Percentiles rank a stretch among this genome's conserved stretches.
Evolutionary conservation across 2,888 invertebrate genomes (phyloP).

Genomic region (Melipona beecheii): DNA sequence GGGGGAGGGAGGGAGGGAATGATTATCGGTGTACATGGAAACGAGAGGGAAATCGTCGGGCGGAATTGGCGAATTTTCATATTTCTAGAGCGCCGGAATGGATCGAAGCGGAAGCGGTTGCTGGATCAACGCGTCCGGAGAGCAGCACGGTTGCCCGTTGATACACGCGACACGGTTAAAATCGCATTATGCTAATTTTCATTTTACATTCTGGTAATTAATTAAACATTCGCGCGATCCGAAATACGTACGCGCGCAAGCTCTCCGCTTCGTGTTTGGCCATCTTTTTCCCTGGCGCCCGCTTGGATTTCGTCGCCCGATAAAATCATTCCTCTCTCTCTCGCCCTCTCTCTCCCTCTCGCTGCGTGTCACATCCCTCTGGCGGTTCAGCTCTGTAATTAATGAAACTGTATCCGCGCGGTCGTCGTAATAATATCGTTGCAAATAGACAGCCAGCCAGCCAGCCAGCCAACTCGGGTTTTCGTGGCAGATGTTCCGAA

Average conservation of each 20-base stretch:
- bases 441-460: conserved; percentile 21
- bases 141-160: not conserved
- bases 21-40: conserved; percentile 1
- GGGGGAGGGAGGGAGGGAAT: not conserved
- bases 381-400: conserved; percentile 18
- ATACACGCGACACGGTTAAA: conserved; percentile 44
- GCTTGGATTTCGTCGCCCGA: conserved; percentile 49
- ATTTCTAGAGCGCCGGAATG: conserved; percentile 7
- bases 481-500: conserved; percentile 10
- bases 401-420: conserved; percentile 39
- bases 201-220: conserved; percentile 70
- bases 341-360: not conserved
- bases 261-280: not conserved
- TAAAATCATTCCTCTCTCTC: conserved; percentile 46
- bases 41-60: conserved; percentile 25
- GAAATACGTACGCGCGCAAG: conserved; percentile 53
- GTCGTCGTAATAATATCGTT: conserved; percentile 45
- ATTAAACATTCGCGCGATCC: conserved; percentile 69
- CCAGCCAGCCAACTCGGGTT: too few species aligned
- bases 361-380: not conserved
- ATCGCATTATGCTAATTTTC: conserved; percentile 69
- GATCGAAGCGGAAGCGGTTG: conserved; percentile 12
- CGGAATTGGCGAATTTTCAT: conserved; percentile 37
- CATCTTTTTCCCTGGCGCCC: conserved; percentile 20
- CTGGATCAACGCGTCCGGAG: not conserved